These are phyloP conservation scores for Drosophila quinaria DNA, from an alignment of 2,888 invertebrate species.

Conservation along the genomic window DNA sequence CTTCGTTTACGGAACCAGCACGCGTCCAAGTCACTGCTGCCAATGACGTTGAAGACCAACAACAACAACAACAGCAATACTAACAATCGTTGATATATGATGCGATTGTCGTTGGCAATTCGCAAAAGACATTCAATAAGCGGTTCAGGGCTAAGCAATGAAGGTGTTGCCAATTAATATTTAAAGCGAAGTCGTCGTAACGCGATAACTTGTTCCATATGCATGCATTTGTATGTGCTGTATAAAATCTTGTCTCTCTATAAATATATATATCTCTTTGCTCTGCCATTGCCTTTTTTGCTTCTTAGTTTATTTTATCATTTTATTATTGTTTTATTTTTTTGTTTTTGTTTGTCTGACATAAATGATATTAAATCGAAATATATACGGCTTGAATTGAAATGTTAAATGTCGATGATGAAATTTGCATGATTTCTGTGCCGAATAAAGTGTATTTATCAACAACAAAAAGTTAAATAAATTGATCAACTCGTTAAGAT, in stretches of 20 bases:
- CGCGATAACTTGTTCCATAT: conserved; percentile 75
- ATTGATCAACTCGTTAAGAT: conserved; percentile 1
- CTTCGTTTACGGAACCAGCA: conserved; percentile 55
- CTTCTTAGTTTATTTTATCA: conserved; percentile 25
- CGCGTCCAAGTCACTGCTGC: conserved; percentile 34
- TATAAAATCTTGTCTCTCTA: conserved; percentile 6
- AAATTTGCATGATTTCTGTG: conserved; percentile 45
- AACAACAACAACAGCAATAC: background rate
- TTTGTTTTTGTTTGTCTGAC: conserved; percentile 7
- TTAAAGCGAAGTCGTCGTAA: conserved; percentile 62
- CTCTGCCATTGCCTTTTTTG: conserved; percentile 20
- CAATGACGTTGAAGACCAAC: conserved; percentile 15
- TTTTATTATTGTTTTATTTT: conserved; percentile 34
- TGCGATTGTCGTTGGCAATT: conserved; percentile 40
- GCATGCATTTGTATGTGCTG: conserved; percentile 34
- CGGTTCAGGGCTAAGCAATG: conserved; percentile 75
- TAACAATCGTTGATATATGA: conserved; percentile 41
- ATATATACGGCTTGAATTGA: conserved; percentile 5
- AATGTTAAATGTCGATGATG: conserved; percentile 38
- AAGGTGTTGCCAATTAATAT: conserved; percentile 80
- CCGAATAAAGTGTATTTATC: conserved; percentile 16
- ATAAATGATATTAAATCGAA: conserved; percentile 7
- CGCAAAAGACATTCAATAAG: conserved; percentile 73
- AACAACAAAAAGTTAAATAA: conserved; percentile 19
- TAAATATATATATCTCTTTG: conserved; percentile 10